These are phyloP conservation scores for Bimastos eiseni DNA, from an alignment of 2,888 invertebrate genomes.

Conservation along the genomic window DNA sequence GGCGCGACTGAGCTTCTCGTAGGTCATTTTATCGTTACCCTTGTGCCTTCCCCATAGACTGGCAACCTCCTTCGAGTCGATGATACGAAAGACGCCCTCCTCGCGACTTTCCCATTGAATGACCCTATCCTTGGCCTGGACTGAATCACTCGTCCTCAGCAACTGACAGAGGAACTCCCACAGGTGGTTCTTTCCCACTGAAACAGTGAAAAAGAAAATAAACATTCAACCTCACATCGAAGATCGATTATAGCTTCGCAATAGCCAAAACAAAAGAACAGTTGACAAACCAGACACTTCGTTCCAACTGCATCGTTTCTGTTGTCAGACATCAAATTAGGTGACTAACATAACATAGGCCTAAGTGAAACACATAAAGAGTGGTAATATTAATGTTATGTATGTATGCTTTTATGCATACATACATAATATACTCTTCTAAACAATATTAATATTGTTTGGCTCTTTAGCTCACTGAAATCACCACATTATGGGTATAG, in stretches of 20 bases:
- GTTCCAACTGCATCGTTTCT: neutral
- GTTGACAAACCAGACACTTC: neutral
- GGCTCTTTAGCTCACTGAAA: too few species aligned
- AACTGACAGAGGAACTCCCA: conserved; percentile 38
- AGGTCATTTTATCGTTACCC: conserved; percentile 85
- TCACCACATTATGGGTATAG: too few species aligned
- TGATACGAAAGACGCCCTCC: conserved; percentile 82
- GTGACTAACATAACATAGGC: too few species aligned
- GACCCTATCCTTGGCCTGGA: conserved; percentile 59
- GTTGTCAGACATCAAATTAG: too few species aligned
- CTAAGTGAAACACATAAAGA: too few species aligned
- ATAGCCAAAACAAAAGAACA: neutral
- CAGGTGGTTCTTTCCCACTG: conserved; percentile 35
- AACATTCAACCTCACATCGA: neutral
- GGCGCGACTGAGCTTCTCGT: conserved; percentile 86
- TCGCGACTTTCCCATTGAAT: conserved; percentile 63
- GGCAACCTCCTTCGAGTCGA: conserved; percentile 84
- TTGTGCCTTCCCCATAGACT: conserved; percentile 84
- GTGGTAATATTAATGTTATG: too few species aligned
- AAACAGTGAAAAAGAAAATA: neutral
- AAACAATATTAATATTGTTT: too few species aligned
- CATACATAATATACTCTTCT: too few species aligned
- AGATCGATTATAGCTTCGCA: neutral
- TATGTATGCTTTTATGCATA: too few species aligned
- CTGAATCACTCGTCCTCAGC: conserved; percentile 22